Evolutionary conservation across 1,140 invertebrate genomes (phyloP), one percentile per base, ranked within the genome.

Genomic region (Solenopsis invicta): DNA sequence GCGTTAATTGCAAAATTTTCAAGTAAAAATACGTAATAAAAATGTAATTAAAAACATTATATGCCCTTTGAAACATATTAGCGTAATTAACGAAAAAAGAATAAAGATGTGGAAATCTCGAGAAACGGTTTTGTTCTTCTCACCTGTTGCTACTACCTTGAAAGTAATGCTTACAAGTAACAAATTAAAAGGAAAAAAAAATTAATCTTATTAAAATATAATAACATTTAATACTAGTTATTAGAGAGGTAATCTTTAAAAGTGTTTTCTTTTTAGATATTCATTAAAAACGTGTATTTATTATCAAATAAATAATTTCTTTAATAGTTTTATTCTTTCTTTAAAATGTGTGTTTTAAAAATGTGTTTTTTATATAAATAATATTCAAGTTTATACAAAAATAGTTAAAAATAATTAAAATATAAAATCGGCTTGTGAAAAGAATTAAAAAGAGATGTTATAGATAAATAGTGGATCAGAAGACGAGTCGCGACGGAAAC

Each of bases 91-190:
- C 16, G 2, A 34, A 52, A 2, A 21, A n/a, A 48, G 48, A 74
- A 12, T 10, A 21, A 16, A 62, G 21, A 78, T 64, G 18, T 8
- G 29, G 2, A 24, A 76, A 61, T 21, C 45, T 61, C 10, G n/a
- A 2, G n/a, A 29, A 78, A 59, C 34, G 16, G n/a, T 8, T 34
- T 76, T 34, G 18, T 37, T 8, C 34, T 41, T 48, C n/a, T 84
- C 69, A 84, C 69, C 69, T 84, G 69, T 84, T 84, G 69, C 78
- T 72, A 72, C 9, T 62, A 48, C 21, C n/a, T 59, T 56, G 0
- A 52, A 37, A 75, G 41, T 75, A 34, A n/a, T 18, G 13, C 41
- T 75, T 13, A 13, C n/a, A 16, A 62, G 13, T 48, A 85, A 1
- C n/a, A n/a, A n/a, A n/a, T n/a, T n/a, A n/a, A n/a, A n/a, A 24